These are phyloP conservation scores for Babyrousa celebensis DNA, from an alignment of 2,797 vertebrate genomes.

Conservation along the genomic window DNA sequence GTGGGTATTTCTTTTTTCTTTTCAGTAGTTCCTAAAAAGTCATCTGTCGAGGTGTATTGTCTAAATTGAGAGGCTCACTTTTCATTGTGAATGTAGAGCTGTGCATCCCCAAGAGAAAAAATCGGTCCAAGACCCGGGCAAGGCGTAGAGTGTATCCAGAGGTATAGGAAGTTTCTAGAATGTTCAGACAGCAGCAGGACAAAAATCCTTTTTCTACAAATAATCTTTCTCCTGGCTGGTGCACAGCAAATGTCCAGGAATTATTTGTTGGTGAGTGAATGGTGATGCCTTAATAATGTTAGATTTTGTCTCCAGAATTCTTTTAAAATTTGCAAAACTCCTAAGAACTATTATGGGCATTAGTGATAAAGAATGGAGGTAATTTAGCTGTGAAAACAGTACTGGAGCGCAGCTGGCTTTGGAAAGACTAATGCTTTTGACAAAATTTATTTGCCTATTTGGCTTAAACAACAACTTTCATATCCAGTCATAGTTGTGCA, in stretches of 20 bases:
- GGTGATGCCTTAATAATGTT: background rate
- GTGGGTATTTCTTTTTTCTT: background rate
- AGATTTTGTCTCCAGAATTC: background rate
- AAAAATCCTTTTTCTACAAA: background rate
- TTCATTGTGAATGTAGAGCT: background rate
- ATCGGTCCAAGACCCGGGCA: background rate
- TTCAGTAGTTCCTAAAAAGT: conserved; percentile 2
- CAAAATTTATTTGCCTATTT: background rate
- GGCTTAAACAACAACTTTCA: background rate
- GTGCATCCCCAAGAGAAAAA: background rate
- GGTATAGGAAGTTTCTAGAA: background rate
- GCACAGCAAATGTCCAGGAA: background rate
- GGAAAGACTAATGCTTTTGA: background rate
- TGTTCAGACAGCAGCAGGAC: background rate
- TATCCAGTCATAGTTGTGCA: background rate
- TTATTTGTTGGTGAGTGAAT: background rate
- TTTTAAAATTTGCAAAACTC: background rate
- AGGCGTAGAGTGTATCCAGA: background rate
- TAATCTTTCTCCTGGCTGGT: background rate
- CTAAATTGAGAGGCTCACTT: background rate
- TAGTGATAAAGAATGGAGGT: background rate
- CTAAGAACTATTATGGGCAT: background rate
- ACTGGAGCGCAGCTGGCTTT: background rate
- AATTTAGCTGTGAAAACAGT: background rate
- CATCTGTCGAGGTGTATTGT: background rate